Evolutionary conservation across 2,113 vertebrate species (phyloP).

Genomic region (Alligator sinensis): DNA sequence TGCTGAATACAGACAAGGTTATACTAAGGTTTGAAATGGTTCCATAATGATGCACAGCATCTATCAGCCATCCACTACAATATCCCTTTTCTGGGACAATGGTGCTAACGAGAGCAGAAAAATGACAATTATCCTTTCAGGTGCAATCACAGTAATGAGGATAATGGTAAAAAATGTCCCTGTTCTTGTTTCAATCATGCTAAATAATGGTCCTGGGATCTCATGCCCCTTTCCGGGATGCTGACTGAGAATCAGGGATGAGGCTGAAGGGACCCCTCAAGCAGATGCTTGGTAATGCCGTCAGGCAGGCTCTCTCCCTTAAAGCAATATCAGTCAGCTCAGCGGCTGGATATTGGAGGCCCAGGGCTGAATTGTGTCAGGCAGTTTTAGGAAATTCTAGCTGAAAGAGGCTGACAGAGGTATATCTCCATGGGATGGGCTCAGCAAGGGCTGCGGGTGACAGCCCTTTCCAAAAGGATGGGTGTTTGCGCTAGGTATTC

Average conservation of each 20-base stretch:
- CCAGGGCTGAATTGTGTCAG: neutral
- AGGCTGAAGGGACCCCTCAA: neutral
- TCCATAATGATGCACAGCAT: fast-evolving
- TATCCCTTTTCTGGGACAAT: neutral
- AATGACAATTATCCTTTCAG: neutral
- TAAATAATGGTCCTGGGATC: neutral
- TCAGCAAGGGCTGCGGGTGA: neutral
- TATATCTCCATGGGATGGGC: neutral
- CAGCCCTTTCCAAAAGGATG: neutral
- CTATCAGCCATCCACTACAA: neutral
- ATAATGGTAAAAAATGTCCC: neutral
- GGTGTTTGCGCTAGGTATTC: neutral
- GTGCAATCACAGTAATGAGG: neutral
- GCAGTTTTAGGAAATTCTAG: neutral
- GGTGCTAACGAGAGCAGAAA: neutral
- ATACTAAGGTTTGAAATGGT: neutral
- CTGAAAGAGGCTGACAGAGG: neutral
- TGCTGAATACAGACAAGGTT: too few relatives aligned
- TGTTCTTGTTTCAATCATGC: neutral
- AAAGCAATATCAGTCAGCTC: slow-evolving; percentile 6
- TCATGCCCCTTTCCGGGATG: fast-evolving
- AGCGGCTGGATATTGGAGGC: neutral
- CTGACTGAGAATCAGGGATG: neutral
- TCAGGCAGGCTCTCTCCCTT: neutral
- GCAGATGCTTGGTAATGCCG: slow-evolving; percentile 31